Evolutionary conservation across 2,888 invertebrate species (phyloP), one percentile per base, ranked within the genome.

Genomic region (Scaptomyza tumidula): DNA sequence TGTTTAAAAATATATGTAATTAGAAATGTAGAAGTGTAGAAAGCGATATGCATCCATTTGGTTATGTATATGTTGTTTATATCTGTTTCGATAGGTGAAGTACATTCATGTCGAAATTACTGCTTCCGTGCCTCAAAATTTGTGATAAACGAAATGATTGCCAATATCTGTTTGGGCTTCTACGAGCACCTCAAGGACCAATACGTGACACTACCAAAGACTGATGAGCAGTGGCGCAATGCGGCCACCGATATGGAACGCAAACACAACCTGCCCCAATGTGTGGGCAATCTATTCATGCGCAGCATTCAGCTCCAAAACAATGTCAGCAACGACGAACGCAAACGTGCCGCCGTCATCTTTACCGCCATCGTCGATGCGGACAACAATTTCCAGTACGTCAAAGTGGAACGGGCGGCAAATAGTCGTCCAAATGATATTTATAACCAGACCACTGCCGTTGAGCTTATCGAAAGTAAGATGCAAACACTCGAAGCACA

Each of bases 81-180:
- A 0, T 43, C 9, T 41, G 9, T 58, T 44, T 2, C 66, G 68
- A 31, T 73, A 91, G 91, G 91, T 73, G 91, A 91, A 86, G 90
- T 91, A 61, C 91, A 91, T 80, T 91, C 91, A 69, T 91, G 91
- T 82, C 90, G 91, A 76, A 91, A 91, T 80, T 91, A 91, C 77
- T 91, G 91, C 86, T 91, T 91, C 86, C 90, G 90, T 80, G 91
- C 91, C 86, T 90, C 91, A 67, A 91, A 91, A 89, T 89, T 90
- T 88, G 91, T 91, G 86, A 91, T 91, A 88, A 88, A 91, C 71
- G 90, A 89, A 82, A 91, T 91, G 91, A 91, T 91, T 79, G 90
- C 90, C 72, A 90, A 91, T 79, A 91, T 91, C 74, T 91, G 91
- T 78, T 80, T 90, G 81, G 90, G 90, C 86, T 91, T 91, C 75